Evolutionary conservation across 2,113 vertebrate genomes (phyloP), one percentile per base, ranked within the genome.

Genomic region (Epinephelus lanceolatus): DNA sequence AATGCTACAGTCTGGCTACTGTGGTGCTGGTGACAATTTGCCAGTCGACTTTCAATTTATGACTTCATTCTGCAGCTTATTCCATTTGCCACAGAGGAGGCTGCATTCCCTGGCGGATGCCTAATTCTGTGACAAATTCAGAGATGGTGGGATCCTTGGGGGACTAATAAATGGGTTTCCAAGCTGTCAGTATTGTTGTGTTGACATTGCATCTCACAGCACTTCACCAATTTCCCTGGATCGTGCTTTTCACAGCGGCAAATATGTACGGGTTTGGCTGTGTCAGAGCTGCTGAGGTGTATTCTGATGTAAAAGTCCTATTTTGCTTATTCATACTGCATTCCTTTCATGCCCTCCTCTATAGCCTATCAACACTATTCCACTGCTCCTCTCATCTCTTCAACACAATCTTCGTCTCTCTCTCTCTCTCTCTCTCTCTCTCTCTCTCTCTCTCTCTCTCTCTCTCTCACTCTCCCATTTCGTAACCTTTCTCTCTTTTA

Each of bases 121-220:
- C 82, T 79, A 81, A 86, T 86, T 85, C 82, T 74, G 72, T 80
- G 75, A 83, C 82, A 69, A 78, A 91, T 84, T 83, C 74, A 23
- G 86, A 80, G 78, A 86, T 56, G 74, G 63, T 37, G 42, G 82
- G 75, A 85, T 85, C 67, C 87, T 83, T 27, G 74, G 67, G 78
- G 59, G 82, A 49, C 84, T 88, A 84, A 89, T 91, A 88, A 90
- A 92, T 88, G 57, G 71, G 74, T 88, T 89, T 87, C 72, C 71
- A 59, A 86, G 81, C 88, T 56, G 84, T 76, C 77, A 18, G 70
- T 57, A 79, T 80, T 89, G 86, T 79, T 82, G 78, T 87, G 83
- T 86, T 92, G 89, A 92, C 84, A 62, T 18, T 74, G 27, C 88
- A 72, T 86, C 78, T 79, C 42, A 33, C 81, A 59, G 83, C 83